Evolutionary conservation across 1,140 invertebrate species (phyloP), one percentile per base, ranked within the genome.

Genomic region (Ptiloglossa arizonensis): DNA sequence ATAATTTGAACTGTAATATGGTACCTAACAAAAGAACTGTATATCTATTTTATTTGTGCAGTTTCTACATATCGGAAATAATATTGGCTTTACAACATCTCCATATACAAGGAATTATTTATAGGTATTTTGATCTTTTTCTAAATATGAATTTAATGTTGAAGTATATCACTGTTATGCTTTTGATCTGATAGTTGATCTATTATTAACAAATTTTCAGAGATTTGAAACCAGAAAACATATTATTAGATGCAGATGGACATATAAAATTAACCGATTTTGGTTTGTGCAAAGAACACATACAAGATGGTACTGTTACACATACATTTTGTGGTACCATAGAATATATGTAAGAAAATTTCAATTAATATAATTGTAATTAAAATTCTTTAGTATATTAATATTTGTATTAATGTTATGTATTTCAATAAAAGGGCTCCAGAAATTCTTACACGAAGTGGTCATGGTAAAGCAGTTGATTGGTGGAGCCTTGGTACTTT

Each of bases 281-380:
- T 95, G 99, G 99, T 69, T 94, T 99, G 70, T 99, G 99, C 93
- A 99, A 99, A 92, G 99, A 99, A 93, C 97, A 99, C 87, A 97
- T 99, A 89, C 95, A 97, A 90, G 98, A 98, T 89, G 98, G 97
- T 70, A 96, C 96, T 87, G 96, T 99, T 38, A 99, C 99, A 70
- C 98, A 99, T 91, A 99, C 99, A 71, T 99, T 99, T 93, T 99
- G 99, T 94, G 99, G 99, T 67, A 99, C 99, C 69, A 99, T 99
- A 90, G 98, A 99, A 93, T 99, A 99, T 90, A 99, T 99, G 98
- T 98, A 95, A 96, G 96, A 17, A 56, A 48, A 68, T 54, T 66
- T 62, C 56, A 50, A 1, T 24, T 32, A 71, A 19, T 70, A 19
- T 2, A 50, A 38, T 38, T 56, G 13, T 2, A 52, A 73, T 57